A percentile compares a stretch with the other conserved stretches of the same genome.
Evolutionary conservation across 1,140 invertebrate species (phyloP).

Genomic region (Sipha flava): DNA sequence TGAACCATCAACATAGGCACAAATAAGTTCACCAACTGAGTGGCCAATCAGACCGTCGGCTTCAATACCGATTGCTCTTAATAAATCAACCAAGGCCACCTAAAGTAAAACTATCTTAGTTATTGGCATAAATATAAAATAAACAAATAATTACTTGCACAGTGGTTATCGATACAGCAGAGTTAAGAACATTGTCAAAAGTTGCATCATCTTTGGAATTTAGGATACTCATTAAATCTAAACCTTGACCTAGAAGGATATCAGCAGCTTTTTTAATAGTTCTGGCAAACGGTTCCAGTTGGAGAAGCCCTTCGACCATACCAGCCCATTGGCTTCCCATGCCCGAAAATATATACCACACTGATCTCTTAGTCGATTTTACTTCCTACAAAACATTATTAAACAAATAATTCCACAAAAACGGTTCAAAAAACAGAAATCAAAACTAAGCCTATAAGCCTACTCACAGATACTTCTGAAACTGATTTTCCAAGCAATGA

Average conservation of each 20-base stretch:
- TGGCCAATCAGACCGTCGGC: conserved; percentile 62
- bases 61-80: conserved; percentile 48
- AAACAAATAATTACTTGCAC: conserved; percentile 65
- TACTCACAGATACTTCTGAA: conserved; percentile 46
- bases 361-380: not conserved
- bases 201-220: conserved; percentile 50
- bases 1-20: conserved; percentile 61
- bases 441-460: not conserved
- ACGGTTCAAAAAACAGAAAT: not conserved
- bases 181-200: conserved; percentile 54
- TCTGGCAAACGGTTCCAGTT: conserved; percentile 55
- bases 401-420: not conserved
- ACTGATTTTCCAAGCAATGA: conserved; percentile 55
- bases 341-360: conserved; percentile 52
- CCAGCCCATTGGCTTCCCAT: conserved; percentile 60
- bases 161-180: conserved; percentile 66
- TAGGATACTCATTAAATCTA: conserved; percentile 56
- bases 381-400: conserved; percentile 4
- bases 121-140: not conserved
- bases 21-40: conserved; percentile 58
- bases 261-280: conserved; percentile 53
- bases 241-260: conserved; percentile 49
- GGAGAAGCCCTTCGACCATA: conserved; percentile 55
- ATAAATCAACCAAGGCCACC: conserved; percentile 69
- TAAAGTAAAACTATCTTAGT: conserved; percentile 41